Conservation (phyloP, 2,888 invertebrate genomes). For the Pachymerium ferrugineum region DNA sequence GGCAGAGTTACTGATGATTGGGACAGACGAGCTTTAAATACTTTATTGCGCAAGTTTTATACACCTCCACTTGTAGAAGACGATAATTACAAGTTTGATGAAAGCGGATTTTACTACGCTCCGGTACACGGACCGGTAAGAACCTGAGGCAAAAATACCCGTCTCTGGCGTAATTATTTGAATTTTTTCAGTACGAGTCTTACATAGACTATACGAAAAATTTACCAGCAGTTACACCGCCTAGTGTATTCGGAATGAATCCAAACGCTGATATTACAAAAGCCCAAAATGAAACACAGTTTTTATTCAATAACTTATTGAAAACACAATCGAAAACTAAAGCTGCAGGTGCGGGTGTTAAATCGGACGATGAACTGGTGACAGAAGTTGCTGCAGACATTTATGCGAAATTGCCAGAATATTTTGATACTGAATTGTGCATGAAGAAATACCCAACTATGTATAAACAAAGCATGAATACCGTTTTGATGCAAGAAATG, state of each 20-base stretch:
- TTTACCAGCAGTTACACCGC: conserved; percentile 48
- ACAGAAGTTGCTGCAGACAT: conserved; percentile 73
- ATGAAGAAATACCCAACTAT: conserved; percentile 16
- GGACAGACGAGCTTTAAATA: conserved; percentile 51
- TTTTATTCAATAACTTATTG: conserved; percentile 50
- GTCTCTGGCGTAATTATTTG: background rate
- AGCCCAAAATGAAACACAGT: conserved; percentile 49
- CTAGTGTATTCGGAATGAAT: conserved; percentile 50
- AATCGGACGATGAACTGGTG: conserved; percentile 72
- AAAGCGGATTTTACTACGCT: conserved; percentile 45
- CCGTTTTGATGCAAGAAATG: conserved; percentile 51
- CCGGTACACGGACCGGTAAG: conserved; percentile 47
- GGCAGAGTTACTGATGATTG: conserved; percentile 53
- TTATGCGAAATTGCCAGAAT: conserved; percentile 53
- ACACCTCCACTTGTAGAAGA: conserved; percentile 43
- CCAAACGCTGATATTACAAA: conserved; percentile 51
- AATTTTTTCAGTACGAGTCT: conserved; percentile 44
- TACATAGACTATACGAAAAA: conserved; percentile 48
- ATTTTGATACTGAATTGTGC: conserved; percentile 45
- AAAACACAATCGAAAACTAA: conserved; percentile 44
- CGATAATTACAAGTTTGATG: conserved; percentile 45
- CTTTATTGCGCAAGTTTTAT: conserved; percentile 49
- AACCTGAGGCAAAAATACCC: background rate
- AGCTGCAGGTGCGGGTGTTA: conserved; percentile 55
- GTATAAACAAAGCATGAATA: conserved; percentile 47